Conservation (phyloP, 1,140 invertebrate species). For the Apis dorsata region DNA sequence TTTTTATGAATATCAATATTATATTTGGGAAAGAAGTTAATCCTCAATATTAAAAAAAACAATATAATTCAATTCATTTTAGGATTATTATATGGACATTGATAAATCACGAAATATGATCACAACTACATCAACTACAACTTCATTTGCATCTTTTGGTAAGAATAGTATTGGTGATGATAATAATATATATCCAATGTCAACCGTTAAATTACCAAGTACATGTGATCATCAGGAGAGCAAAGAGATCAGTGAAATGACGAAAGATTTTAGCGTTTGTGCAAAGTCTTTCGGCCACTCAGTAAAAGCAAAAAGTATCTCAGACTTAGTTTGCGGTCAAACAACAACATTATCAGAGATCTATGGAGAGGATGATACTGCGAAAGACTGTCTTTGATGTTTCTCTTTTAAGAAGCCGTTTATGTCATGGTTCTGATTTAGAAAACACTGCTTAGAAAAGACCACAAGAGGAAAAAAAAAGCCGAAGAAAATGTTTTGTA, state of each 20-base stretch:
- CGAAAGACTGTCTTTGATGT: slow-evolving; percentile 77
- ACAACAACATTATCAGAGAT: slow-evolving; percentile 62
- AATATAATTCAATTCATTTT: slow-evolving; percentile 44
- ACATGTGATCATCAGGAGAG: slow-evolving; percentile 66
- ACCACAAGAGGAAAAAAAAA: not conserved
- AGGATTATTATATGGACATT: slow-evolving; percentile 73
- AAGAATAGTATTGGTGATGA: slow-evolving; percentile 62
- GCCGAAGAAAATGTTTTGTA: slow-evolving; percentile 39
- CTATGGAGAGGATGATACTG: slow-evolving; percentile 71
- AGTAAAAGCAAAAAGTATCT: slow-evolving; percentile 62
- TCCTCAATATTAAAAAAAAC: not conserved
- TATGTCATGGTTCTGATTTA: slow-evolving; percentile 66
- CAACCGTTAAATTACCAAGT: slow-evolving; percentile 47
- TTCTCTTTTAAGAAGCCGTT: slow-evolving; percentile 69
- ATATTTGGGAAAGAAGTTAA: too few relatives aligned
- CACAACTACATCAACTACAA: slow-evolving; percentile 75
- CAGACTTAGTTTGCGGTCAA: slow-evolving; percentile 60
- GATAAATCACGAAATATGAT: slow-evolving; percentile 72
- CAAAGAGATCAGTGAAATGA: slow-evolving; percentile 73
- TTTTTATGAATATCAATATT: not conserved
- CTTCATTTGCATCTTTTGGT: slow-evolving; percentile 74
- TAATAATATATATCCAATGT: slow-evolving; percentile 64
- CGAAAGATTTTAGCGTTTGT: slow-evolving; percentile 76
- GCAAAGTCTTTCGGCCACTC: slow-evolving; percentile 74
- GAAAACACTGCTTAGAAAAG: not conserved